A percentile compares a stretch with the other conserved stretches of the same genome.
Conservation (phyloP, 2,113 vertebrate genomes). For the Thinocorus orbignyianus region DNA sequence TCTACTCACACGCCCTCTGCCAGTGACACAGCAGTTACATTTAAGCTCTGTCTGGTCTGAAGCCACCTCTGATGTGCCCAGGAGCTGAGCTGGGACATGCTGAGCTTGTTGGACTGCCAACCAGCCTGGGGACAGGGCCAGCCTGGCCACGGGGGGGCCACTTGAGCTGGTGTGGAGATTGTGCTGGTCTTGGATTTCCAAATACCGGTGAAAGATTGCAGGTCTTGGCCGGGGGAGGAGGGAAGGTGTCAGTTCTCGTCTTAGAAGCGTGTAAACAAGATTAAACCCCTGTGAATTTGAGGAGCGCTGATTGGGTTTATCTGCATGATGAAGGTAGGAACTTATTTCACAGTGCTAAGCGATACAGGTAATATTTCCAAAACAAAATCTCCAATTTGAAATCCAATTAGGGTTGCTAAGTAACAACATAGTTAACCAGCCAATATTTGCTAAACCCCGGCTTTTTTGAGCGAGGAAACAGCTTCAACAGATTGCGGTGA, state of each 20-base stretch:
- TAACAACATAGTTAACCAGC: slow-evolving; percentile 59
- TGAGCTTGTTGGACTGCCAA: neutral
- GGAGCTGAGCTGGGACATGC: neutral
- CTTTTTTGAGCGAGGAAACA: slow-evolving; percentile 30
- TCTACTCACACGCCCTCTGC: neutral
- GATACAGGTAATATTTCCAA: slow-evolving; percentile 64
- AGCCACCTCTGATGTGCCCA: neutral
- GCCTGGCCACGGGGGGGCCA: fast-evolving
- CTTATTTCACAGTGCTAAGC: slow-evolving; percentile 32
- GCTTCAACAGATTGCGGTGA: slow-evolving; percentile 28
- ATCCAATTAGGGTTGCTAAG: slow-evolving; percentile 72
- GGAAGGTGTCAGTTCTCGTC: neutral
- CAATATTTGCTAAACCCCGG: slow-evolving; percentile 61
- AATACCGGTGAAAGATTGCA: neutral
- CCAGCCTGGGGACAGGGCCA: too few species aligned
- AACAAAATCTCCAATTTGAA: slow-evolving; percentile 60
- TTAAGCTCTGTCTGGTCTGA: neutral
- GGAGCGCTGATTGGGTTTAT: slow-evolving; percentile 31
- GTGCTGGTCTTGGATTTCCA: neutral
- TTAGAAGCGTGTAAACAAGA: neutral
- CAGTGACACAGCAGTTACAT: neutral
- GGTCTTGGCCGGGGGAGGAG: neutral
- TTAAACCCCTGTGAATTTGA: neutral
- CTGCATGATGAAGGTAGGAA: slow-evolving; percentile 21
- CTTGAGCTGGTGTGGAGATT: neutral